Conservation (phyloP, 2,797 vertebrate species). For the Coranthus polyacanthus region DNA sequence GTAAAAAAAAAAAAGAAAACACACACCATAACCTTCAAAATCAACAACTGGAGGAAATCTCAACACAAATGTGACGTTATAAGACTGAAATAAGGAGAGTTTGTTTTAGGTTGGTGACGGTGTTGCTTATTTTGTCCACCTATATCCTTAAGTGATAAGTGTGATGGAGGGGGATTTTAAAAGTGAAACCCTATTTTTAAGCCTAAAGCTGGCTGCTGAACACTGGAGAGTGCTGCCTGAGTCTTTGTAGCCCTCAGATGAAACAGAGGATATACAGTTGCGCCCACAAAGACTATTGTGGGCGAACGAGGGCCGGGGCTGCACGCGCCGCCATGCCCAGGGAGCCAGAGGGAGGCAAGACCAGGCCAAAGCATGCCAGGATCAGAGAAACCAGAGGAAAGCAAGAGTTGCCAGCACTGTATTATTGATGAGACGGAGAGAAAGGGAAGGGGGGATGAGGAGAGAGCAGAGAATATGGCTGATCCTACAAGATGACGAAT, state of each 20-base stretch:
- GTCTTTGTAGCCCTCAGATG: slow-evolving; percentile 63
- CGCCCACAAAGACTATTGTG: slow-evolving; percentile 62
- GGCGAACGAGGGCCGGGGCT: slow-evolving; percentile 59
- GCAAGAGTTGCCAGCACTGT: slow-evolving; percentile 81
- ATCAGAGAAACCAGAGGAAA: slow-evolving; percentile 76
- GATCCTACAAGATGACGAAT: slow-evolving; percentile 44
- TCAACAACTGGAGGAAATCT: background rate
- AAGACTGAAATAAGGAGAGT: background rate
- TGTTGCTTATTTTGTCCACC: too few species aligned
- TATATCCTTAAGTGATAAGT: slow-evolving; percentile 1
- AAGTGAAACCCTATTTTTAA: slow-evolving; percentile 23
- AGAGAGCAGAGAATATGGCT: slow-evolving; percentile 55
- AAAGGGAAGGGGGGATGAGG: slow-evolving; percentile 52
- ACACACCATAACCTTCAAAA: background rate
- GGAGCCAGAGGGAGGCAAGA: slow-evolving; percentile 74
- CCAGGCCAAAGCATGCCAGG: slow-evolving; percentile 74
- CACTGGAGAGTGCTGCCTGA: slow-evolving; percentile 39
- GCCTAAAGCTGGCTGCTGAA: slow-evolving; percentile 54
- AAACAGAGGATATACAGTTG: slow-evolving; percentile 57
- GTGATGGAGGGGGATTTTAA: slow-evolving; percentile 14
- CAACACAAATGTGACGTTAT: background rate
- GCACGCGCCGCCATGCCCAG: slow-evolving; percentile 74
- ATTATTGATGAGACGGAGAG: slow-evolving; percentile 85
- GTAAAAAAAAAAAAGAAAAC: background rate
- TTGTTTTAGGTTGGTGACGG: too few species aligned